Base-by-base conservation (phyloP, 2,888 invertebrate species). In the Sinotaia quadrata region DNA sequence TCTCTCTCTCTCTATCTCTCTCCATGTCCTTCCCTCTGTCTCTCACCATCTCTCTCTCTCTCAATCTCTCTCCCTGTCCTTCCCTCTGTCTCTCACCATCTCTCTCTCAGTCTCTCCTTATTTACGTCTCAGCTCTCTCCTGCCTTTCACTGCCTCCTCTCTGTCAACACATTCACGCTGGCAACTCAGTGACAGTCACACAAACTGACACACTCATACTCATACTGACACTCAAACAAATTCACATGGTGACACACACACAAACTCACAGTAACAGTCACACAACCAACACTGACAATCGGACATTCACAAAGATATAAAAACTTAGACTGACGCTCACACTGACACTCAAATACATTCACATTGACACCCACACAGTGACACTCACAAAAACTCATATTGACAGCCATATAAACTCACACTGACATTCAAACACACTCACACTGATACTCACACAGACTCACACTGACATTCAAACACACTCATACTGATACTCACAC, bases 371-470 rank as follows among this genome's bases (percentile, higher is more conserved):
- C 29, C 54, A 54, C 54, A 54, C 54, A 54, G 18, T 31, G 31
- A 54, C 54, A 54, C 54, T 31, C 29, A 54, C 54, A 54, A 29
- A 54, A 29, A 54, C 54, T 31, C 54, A 54, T 33, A 54, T 33
- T 31, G 18, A 27, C n/a, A 29, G 31, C 15, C 54, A 29, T 33
- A 29, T 21, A 54, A 15, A 54, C 54, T 33, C 54, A 54, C 54
- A 54, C 54, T 33, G 33, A 54, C 54, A 54, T 34, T 33, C 54
- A 54, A 31, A 54, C 54, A 54, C 54, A 54, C 54, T 33, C 54
- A 54, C 54, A 31, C 54, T 33, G 33, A 31, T 34, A 54, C 54
- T n/a, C 54, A 54, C 54, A 27, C 52, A 52, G 29, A 27, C 52
- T 31, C 52, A 52, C 52, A 52, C 52, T 31, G 10, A 52, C 52